Percentiles rank a stretch among this genome's conserved stretches.
phyloP scores from a whole-genome alignment of 2,888 invertebrate genomes.

The Phengaris alcon region DNA sequence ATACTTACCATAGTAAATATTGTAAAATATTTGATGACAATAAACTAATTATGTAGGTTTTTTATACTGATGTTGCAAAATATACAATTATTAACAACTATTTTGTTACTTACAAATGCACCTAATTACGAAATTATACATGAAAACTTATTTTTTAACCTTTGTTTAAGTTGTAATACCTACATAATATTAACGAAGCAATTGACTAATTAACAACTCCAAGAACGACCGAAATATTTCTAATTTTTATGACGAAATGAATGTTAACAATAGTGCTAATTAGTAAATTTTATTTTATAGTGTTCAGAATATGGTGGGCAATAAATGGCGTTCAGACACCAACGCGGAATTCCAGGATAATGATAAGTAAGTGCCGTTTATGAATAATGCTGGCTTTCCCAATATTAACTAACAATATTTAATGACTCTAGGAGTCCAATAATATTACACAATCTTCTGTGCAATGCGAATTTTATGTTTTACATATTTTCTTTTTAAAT shows the following conservation, averaged over 20 bases:
- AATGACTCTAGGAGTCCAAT: background rate
- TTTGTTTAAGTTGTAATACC: no score
- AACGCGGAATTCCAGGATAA: constrained; percentile 49
- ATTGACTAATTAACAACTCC: background rate
- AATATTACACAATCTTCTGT: background rate
- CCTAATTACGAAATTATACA: no score
- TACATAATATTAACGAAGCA: no score
- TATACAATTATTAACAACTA: no score
- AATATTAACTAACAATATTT: background rate
- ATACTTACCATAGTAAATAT: no score
- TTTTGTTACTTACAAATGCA: no score
- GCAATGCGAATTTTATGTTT: background rate
- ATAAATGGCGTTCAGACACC: constrained; percentile 59
- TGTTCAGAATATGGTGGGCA: constrained; percentile 58
- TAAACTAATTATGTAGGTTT: no score
- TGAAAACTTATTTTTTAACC: no score
- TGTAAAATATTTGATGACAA: no score
- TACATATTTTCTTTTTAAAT: no score
- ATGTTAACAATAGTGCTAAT: background rate
- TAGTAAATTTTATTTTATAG: constrained; percentile 45
- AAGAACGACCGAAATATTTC: background rate
- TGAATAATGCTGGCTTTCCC: background rate
- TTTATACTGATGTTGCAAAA: no score
- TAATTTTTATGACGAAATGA: background rate
- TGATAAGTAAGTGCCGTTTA: constrained; percentile 52